Conservation (phyloP, 2,888 invertebrate species). For the Caenorhabditis japonica region DNA sequence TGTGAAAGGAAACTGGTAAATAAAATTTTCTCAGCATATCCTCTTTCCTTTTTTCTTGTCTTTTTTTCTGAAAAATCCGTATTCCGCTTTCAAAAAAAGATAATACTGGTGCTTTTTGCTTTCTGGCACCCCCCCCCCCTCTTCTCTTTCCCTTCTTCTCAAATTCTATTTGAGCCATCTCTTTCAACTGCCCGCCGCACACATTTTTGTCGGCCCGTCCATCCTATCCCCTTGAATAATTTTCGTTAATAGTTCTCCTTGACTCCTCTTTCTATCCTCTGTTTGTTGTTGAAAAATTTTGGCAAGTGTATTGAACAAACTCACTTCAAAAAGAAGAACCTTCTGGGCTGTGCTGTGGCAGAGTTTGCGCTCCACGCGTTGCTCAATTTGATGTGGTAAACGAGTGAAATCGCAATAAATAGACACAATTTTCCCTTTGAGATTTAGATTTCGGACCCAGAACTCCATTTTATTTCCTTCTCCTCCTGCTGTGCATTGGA, state of each 20-base stretch:
- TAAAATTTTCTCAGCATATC: no score
- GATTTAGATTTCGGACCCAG: constrained; percentile 46
- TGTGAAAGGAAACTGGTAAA: no score
- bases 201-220: constrained; percentile 22
- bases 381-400: constrained; percentile 49
- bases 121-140: constrained; percentile 1
- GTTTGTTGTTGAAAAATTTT: no score
- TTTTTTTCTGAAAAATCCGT: no score
- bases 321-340: no score
- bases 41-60: no score
- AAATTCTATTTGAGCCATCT: constrained; percentile 50
- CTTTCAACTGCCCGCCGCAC: constrained; percentile 42
- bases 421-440: constrained; percentile 52
- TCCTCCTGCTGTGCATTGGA: not conserved
- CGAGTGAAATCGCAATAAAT: constrained; percentile 51
- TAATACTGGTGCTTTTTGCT: constrained; percentile 51
- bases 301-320: no score
- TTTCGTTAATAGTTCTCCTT: no score
- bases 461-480: constrained; percentile 22
- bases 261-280: no score
- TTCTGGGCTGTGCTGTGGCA: constrained; percentile 2
- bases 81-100: constrained; percentile 47
- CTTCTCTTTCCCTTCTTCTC: constrained; percentile 25
- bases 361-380: constrained; percentile 3
- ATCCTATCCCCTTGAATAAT: no score